phyloP scores from a whole-genome alignment of 2,888 invertebrate species.

The Onthophagus sagittarius region DNA sequence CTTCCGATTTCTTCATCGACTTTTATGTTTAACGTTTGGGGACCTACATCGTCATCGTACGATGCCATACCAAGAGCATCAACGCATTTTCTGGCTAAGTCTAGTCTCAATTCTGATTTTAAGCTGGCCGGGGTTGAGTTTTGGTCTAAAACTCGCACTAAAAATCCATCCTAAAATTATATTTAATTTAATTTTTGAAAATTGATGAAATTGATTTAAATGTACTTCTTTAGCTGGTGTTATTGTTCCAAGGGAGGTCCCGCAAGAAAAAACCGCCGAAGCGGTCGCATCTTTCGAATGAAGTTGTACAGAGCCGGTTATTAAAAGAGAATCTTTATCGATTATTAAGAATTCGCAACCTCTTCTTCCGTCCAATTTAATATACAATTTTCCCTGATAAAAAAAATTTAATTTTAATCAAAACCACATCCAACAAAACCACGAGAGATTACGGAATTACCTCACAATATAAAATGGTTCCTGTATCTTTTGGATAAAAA shows the following conservation, averaged over 20 bases:
- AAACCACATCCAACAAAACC: not conserved
- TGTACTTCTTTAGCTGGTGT: slow-evolving; percentile 76
- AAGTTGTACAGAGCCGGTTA: slow-evolving; percentile 48
- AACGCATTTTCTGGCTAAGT: slow-evolving; percentile 74
- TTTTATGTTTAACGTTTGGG: slow-evolving; percentile 42
- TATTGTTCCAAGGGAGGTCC: slow-evolving; percentile 73
- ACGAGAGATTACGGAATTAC: slow-evolving; percentile 51
- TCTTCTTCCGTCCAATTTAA: slow-evolving; percentile 58
- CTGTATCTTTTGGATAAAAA: slow-evolving; percentile 74
- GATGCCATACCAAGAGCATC: slow-evolving; percentile 70
- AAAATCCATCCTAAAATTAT: slow-evolving; percentile 66
- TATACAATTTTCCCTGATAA: slow-evolving; percentile 74
- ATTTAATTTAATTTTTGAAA: not conserved
- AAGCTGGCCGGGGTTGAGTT: slow-evolving; percentile 55
- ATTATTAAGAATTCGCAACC: slow-evolving; percentile 55
- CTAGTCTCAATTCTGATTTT: slow-evolving; percentile 66
- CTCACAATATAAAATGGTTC: slow-evolving; percentile 84
- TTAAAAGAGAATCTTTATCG: slow-evolving; percentile 54
- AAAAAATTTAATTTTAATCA: slow-evolving; percentile 24
- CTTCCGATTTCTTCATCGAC: slow-evolving; percentile 73
- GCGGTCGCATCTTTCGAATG: slow-evolving; percentile 50
- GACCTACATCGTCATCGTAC: slow-evolving; percentile 63
- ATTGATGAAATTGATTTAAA: too few species aligned
- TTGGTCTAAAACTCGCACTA: slow-evolving; percentile 70
- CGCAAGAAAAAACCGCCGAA: slow-evolving; percentile 70